Conservation (phyloP, 2,888 invertebrate genomes). For the Anoplius nigerrimus region DNA sequence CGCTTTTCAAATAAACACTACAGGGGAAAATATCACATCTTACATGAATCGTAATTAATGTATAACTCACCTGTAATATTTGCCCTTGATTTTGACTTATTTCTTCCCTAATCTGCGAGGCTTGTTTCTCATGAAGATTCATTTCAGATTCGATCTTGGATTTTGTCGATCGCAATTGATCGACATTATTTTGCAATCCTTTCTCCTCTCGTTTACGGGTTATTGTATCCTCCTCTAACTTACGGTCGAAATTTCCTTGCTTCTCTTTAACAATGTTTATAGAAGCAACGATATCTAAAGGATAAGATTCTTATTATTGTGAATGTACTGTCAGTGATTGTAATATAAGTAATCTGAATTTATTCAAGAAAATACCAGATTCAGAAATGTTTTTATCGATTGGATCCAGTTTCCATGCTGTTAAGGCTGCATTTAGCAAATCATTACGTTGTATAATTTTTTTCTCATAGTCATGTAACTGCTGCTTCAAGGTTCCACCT, state of each 20-base stretch:
- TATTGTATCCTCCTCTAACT: conserved; percentile 58
- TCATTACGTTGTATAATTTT: conserved; percentile 71
- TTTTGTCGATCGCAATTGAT: conserved; percentile 77
- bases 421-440: conserved; percentile 68
- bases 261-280: conserved; percentile 57
- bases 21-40: no score
- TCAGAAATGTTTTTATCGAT: conserved; percentile 54
- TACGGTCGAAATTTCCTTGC: conserved; percentile 58
- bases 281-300: conserved; percentile 50
- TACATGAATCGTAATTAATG: no score
- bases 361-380: conserved; percentile 44
- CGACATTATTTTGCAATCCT: conserved; percentile 78
- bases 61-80: conserved; percentile 78
- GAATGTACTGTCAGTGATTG: background rate
- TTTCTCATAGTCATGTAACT: conserved; percentile 73
- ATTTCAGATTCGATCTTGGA: conserved; percentile 83
- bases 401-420: conserved; percentile 61
- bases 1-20: background rate
- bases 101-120: conserved; percentile 78
- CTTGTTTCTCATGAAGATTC: conserved; percentile 78
- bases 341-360: background rate
- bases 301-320: conserved; percentile 16
- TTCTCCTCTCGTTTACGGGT: conserved; percentile 62
- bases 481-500: conserved; percentile 75
- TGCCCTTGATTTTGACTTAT: conserved; percentile 77